Evolutionary conservation across 2,797 vertebrate genomes (phyloP), one percentile per base, ranked within the genome.

Genomic region (Gobionotothen gibberifrons): DNA sequence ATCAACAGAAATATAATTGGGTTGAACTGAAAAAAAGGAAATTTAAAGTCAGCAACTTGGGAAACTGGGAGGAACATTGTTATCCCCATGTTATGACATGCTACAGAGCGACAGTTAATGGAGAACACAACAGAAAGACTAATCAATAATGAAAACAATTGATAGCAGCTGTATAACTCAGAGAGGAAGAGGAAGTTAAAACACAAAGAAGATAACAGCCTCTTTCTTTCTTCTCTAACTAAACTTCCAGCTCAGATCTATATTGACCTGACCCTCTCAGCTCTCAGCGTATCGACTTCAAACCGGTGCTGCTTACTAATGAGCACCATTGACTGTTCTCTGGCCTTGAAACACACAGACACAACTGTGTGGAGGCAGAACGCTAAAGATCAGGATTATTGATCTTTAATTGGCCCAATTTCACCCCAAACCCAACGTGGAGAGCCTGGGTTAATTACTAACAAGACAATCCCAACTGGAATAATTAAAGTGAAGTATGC

Each of bases 391-490:
- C 81, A 58, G 58, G 44, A 76, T 78, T 85, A 91, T 89, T 68
- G 87, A 91, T 91, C 75, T 81, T 75, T 87, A 89, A 92, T 87
- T 87, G 89, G 82, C 69, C 76, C 60, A 58, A 85, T 85, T 87
- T 84, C 74, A 72, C 75, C 83, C 51, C 39, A 57, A 78, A 79
- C 57, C 75, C 71, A 68, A 58, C 53, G 73, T 47, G 42, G 77
- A 85, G 67, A 77, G 66, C 39, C 64, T n/a, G 73, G 81, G 87
- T 86, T 89, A 88, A 86, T 88, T 74, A 88, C 85, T 81, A 87
- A 87, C 83, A 72, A 85, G 90, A 74, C 67, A 77, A 66, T 72
- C 75, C 70, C 59, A 56, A 74, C 62, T 60, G 67, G 78, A 77
- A 79, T 80, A 78, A 90, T 85, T 69, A 72, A 74, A 65, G 1